Evolutionary conservation across 1,140 invertebrate species (phyloP).

Genomic region (Euwallacea similis): DNA sequence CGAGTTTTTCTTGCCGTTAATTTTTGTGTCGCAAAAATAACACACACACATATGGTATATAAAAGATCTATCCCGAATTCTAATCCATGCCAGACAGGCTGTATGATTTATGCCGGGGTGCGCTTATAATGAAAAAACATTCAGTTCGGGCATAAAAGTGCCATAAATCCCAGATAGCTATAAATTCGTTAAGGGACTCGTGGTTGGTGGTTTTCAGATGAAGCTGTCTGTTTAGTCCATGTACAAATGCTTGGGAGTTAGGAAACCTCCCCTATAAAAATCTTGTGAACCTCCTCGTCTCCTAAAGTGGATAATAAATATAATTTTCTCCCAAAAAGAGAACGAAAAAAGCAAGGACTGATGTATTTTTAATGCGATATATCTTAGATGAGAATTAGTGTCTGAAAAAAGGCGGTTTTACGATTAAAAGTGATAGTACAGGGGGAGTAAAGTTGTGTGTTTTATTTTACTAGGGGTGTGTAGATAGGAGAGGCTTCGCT

Average conservation of each 20-base stretch:
- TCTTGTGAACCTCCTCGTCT: no score
- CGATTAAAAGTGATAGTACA: no score
- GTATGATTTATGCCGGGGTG: slow-evolving; percentile 26
- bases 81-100: slow-evolving; percentile 20
- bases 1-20: slow-evolving; percentile 4
- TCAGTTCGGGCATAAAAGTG: slow-evolving; percentile 30
- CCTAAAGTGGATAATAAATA: background rate
- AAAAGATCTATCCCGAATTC: slow-evolving; percentile 27
- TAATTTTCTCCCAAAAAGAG: background rate
- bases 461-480: no score
- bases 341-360: background rate
- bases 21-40: slow-evolving; percentile 15
- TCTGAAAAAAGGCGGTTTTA: no score
- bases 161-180: slow-evolving; percentile 22
- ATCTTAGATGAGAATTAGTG: no score
- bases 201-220: no score
- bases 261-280: no score
- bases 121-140: slow-evolving; percentile 22
- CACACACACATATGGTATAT: slow-evolving; percentile 13
- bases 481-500: no score
- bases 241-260: no score
- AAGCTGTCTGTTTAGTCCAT: no score
- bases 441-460: no score
- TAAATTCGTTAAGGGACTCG: slow-evolving; percentile 32
- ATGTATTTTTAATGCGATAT: slow-evolving; percentile 1